A percentile compares a stretch with the other conserved stretches of the same genome.
phyloP scores from a whole-genome alignment of 1,140 invertebrate species.

The Procambarus virginalis region DNA sequence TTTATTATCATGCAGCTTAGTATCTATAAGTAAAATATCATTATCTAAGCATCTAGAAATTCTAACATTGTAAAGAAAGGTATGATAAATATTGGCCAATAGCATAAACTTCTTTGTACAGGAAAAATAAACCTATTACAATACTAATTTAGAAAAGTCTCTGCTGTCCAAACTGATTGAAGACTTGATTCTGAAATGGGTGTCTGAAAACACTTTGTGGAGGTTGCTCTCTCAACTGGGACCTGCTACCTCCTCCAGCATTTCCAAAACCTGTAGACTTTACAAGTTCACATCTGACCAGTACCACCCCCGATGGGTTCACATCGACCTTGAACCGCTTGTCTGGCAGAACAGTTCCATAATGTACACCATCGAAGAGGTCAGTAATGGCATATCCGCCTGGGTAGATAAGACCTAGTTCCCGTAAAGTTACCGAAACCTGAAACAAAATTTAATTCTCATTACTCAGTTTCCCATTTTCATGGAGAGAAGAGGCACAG shows the following conservation, averaged over 20 bases:
- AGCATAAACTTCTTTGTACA: not conserved
- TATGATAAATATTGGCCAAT: not conserved
- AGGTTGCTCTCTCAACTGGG: conserved; percentile 27
- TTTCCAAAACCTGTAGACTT: conserved; percentile 18
- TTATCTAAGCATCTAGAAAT: not conserved
- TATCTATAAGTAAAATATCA: not conserved
- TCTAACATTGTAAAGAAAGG: not conserved
- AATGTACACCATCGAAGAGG: conserved; percentile 89
- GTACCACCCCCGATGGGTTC: conserved; percentile 86
- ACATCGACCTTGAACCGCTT: conserved; percentile 94
- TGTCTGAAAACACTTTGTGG: conserved; percentile 37
- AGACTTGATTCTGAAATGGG: conserved; percentile 58
- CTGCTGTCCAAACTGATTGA: conserved; percentile 35
- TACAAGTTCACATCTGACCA: conserved; percentile 67
- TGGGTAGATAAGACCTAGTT: conserved; percentile 79
- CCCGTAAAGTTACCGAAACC: conserved; percentile 76
- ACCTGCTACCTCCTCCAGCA: conserved; percentile 1
- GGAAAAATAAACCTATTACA: not conserved
- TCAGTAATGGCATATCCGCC: conserved; percentile 87
- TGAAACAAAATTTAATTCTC: conserved; percentile 66
- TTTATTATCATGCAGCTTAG: not conserved
- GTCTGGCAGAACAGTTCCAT: conserved; percentile 86
- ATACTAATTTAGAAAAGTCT: not conserved
- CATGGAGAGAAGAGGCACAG: too few relatives aligned
- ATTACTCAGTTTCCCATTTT: too few relatives aligned